Evolutionary conservation across 2,888 invertebrate genomes (phyloP).

Genomic region (Drosophila niveifrons): DNA sequence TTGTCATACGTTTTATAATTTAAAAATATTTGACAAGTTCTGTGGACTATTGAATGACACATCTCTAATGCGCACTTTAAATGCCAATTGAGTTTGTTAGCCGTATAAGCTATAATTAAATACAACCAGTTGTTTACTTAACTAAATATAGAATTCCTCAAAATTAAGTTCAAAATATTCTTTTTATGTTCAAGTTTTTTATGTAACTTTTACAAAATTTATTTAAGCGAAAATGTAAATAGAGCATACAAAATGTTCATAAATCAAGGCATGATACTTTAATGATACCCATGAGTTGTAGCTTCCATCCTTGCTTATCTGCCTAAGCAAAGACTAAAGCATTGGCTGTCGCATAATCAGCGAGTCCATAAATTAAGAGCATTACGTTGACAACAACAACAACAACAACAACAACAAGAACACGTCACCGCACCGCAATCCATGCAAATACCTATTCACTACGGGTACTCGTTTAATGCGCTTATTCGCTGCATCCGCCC

Average conservation of each 20-base stretch:
- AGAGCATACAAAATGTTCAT: background rate
- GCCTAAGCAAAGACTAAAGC: background rate
- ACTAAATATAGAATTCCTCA: too few relatives aligned
- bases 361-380: conserved; percentile 54
- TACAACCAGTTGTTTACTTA: too few relatives aligned
- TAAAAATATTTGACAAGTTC: too few relatives aligned
- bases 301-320: background rate
- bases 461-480: conserved; percentile 47
- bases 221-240: background rate
- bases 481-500: conserved; percentile 58
- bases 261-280: background rate
- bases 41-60: too few relatives aligned
- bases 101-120: too few relatives aligned
- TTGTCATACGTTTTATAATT: too few relatives aligned
- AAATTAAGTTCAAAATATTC: background rate
- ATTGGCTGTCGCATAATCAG: conserved; percentile 25
- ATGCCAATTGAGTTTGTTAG: background rate
- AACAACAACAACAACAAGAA: too few relatives aligned
- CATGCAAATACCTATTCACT: conserved; percentile 12
- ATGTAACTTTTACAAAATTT: background rate
- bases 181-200: too few relatives aligned
- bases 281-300: background rate
- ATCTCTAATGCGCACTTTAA: background rate
- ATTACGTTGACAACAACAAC: conserved; percentile 39
- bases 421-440: conserved; percentile 15